Base-by-base conservation (phyloP, 2,113 vertebrate genomes). In the Rhynchomys soricoides region DNA sequence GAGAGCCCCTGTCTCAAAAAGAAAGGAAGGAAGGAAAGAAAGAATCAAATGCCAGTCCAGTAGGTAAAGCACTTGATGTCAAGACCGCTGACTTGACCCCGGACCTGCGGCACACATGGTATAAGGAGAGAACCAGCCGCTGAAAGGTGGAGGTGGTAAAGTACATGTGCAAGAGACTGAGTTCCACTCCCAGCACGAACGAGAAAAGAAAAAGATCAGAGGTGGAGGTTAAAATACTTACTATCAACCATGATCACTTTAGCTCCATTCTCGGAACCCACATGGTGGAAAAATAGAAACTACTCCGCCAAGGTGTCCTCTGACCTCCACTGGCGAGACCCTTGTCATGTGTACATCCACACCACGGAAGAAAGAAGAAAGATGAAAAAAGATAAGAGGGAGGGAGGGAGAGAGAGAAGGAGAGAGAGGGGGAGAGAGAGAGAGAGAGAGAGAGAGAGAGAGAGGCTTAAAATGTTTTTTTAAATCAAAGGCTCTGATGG, bases 371-470 rank as follows among this genome's bases (percentile, higher is more conserved):
- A 24, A 73, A 73, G 71, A 73, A 43, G 68, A 70, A 70, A 37
- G 34, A 64, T 10, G 62, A 34, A 68, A 34, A 26, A 4, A 66
- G 52, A 55, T 13, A 15, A 15, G 52, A 55, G 11, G 52, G 52
- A 31, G 26, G 62, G 24, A 64, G 71, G 22, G 21, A 22, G n/a
- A 3, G 3, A 59, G 70, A 7, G 3, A n/a, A 0, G 6, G 7
- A n/a, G 6, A 1, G 13, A 17, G 4, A 2, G 34, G 19, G 68
- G 3, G 40, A 22, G n/a, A 5, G 10, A 12, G 40, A 6, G 71
- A 24, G 22, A 3, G 1, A 31, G 43, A 8, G 71, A 13, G 4
- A 48, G 43, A 7, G 6, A 75, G 19, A 15, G 11, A 48, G 12
- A 29, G 6, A 77, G 4, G 16, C 17, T 55, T 79, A 79, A 79